A percentile compares a stretch with the other conserved stretches of the same genome.
phyloP scores from a whole-genome alignment of 2,888 invertebrate species.

The Gnatocerus cornutus region DNA sequence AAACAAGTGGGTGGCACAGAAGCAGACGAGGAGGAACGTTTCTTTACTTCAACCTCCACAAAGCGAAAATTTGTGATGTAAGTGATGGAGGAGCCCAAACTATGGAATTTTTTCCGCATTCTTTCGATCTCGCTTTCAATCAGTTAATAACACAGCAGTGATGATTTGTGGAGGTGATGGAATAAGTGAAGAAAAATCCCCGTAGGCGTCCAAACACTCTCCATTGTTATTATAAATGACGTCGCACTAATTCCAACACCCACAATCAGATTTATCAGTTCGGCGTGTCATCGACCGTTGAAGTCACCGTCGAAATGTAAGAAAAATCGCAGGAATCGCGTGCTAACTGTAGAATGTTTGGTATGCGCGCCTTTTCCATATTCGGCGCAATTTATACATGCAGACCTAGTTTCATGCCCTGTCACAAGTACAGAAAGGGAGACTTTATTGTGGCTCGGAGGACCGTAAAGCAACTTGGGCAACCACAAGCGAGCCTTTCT shows the following conservation, averaged over 20 bases:
- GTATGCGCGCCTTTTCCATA: slow-evolving; percentile 58
- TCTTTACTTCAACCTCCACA: no score
- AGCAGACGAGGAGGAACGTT: no score
- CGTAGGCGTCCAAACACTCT: slow-evolving; percentile 41
- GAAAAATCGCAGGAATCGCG: slow-evolving; percentile 31
- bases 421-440: slow-evolving; percentile 39
- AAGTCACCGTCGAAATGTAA: slow-evolving; percentile 25
- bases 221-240: slow-evolving; percentile 41
- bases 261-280: slow-evolving; percentile 35
- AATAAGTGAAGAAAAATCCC: slow-evolving; percentile 23
- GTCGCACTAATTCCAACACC: slow-evolving; percentile 43
- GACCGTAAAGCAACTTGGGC: slow-evolving; percentile 36
- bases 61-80: no score
- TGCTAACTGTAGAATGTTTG: slow-evolving; percentile 33
- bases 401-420: slow-evolving; percentile 54
- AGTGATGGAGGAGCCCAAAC: no score
- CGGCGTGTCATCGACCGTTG: slow-evolving; percentile 48
- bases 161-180: slow-evolving; percentile 40
- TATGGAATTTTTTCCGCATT: slow-evolving; percentile 34
- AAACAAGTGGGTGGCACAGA: no score
- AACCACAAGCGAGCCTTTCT: slow-evolving; percentile 24
- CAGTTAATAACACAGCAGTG: slow-evolving; percentile 32
- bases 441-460: slow-evolving; percentile 35
- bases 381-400: slow-evolving; percentile 59
- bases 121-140: slow-evolving; percentile 34